Percentiles rank a stretch among this genome's conserved stretches.
Conservation (phyloP, 2,888 invertebrate genomes). For the Trichopoda pennipes region DNA sequence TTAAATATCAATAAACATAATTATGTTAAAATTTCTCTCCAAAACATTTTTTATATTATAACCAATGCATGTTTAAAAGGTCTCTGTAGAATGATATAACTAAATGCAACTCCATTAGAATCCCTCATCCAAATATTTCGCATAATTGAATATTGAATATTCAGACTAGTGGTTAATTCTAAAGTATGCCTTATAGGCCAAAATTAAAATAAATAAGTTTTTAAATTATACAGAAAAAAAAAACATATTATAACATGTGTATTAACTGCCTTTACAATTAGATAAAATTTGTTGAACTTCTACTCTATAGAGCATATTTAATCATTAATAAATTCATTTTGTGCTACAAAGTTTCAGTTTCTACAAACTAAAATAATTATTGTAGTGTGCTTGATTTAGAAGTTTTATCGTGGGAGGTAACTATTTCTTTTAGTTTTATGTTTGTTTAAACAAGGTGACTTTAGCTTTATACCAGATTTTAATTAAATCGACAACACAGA, state of each 20-base stretch:
- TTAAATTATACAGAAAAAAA: not conserved
- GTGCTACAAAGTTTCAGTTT: not conserved
- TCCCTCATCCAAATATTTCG: no score
- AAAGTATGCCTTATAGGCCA: conserved; percentile 32
- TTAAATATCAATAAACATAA: conserved; percentile 12
- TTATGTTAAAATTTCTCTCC: not conserved
- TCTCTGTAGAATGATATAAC: conserved; percentile 1
- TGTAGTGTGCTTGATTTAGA: not conserved
- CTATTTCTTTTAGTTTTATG: not conserved
- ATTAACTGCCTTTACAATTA: conserved; percentile 58
- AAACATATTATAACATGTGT: conserved; percentile 34
- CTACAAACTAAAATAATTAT: not conserved
- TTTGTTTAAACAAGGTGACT: no score
- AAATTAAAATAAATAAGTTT: conserved; percentile 16
- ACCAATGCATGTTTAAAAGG: conserved; percentile 23
- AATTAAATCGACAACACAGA: no score
- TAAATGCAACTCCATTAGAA: conserved; percentile 17
- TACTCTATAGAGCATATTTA: conserved; percentile 36
- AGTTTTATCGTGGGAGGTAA: not conserved
- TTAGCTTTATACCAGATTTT: no score
- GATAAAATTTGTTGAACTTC: conserved; percentile 48
- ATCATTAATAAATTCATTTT: conserved; percentile 35
- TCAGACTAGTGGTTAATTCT: not conserved
- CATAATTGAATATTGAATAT: conserved; percentile 6
- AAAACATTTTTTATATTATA: not conserved